phyloP scores from a whole-genome alignment of 2,888 invertebrate species.

The Digitonthophagus gazella region DNA sequence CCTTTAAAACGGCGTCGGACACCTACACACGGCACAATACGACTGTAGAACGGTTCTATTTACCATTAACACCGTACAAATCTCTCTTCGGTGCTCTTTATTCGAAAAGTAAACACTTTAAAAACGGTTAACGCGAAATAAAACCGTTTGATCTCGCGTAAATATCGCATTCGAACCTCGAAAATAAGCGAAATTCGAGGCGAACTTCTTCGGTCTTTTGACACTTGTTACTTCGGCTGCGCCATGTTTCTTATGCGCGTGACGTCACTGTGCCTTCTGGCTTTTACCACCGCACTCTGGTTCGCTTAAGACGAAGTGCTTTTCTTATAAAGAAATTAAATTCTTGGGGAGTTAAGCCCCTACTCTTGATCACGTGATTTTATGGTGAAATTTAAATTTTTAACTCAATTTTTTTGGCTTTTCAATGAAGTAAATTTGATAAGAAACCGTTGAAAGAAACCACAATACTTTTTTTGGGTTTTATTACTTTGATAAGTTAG shows the following conservation, averaged over 20 bases:
- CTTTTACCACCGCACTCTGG: constrained; percentile 14
- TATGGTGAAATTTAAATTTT: too few species aligned
- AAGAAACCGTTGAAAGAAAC: too few species aligned
- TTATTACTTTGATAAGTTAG: too few species aligned
- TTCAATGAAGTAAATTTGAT: too few species aligned
- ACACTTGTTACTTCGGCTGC: constrained; percentile 42
- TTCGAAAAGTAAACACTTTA: not conserved
- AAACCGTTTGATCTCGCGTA: not conserved
- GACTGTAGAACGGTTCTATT: constrained; percentile 6
- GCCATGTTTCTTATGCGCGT: constrained; percentile 38
- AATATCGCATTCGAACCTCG: not conserved
- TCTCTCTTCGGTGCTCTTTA: too few species aligned
- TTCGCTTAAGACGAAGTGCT: too few species aligned
- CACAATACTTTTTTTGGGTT: too few species aligned
- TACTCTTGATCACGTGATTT: too few species aligned
- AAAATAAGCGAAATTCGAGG: too few species aligned
- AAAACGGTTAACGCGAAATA: not conserved
- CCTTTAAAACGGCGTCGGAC: constrained; percentile 23
- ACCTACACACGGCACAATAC: constrained; percentile 25
- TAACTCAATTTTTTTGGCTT: too few species aligned
- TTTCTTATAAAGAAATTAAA: too few species aligned
- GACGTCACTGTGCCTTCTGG: constrained; percentile 35
- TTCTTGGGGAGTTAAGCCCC: too few species aligned
- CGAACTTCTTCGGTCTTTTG: constrained; percentile 36
- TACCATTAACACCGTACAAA: constrained; percentile 8